These are phyloP conservation scores for Bedellia somnulentella DNA, from an alignment of 2,888 invertebrate genomes.

Conservation along the genomic window DNA sequence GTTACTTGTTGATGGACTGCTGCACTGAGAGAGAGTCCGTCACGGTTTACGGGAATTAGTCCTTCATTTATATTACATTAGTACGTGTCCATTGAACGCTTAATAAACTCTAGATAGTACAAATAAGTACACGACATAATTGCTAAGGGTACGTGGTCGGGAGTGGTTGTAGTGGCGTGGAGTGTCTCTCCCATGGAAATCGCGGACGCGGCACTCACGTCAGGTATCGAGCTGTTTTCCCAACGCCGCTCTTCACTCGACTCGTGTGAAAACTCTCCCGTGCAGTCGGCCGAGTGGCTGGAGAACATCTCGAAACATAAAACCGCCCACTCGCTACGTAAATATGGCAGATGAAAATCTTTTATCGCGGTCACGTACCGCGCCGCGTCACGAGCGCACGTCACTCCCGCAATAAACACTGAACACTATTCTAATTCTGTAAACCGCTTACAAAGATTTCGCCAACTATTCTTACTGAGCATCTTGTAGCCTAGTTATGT, in stretches of 20 bases:
- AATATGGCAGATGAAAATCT: conserved; percentile 62
- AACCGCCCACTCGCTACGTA: conserved; percentile 58
- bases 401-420: conserved; percentile 53
- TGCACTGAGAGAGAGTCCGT: conserved; percentile 46
- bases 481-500: too few species aligned
- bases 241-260: too few species aligned
- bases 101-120: too few species aligned
- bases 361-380: conserved; percentile 60
- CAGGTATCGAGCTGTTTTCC: conserved; percentile 21
- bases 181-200: background rate
- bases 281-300: conserved; percentile 25
- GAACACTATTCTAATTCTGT: conserved; percentile 53
- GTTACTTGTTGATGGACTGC: conserved; percentile 56
- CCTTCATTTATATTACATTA: conserved; percentile 56
- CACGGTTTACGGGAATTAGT: conserved; percentile 55
- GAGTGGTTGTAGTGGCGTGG: too few species aligned
- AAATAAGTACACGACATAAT: too few species aligned
- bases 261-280: conserved; percentile 50
- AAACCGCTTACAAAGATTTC: conserved; percentile 45
- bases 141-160: too few species aligned
- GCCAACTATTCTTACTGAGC: too few species aligned
- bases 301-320: conserved; percentile 47
- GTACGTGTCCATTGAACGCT: conserved; percentile 8
- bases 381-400: conserved; percentile 54
- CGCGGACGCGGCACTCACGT: background rate